These are phyloP conservation scores for Schizopygopsis pylzovi DNA, from an alignment of 2,797 vertebrate species.

Conservation along the genomic window DNA sequence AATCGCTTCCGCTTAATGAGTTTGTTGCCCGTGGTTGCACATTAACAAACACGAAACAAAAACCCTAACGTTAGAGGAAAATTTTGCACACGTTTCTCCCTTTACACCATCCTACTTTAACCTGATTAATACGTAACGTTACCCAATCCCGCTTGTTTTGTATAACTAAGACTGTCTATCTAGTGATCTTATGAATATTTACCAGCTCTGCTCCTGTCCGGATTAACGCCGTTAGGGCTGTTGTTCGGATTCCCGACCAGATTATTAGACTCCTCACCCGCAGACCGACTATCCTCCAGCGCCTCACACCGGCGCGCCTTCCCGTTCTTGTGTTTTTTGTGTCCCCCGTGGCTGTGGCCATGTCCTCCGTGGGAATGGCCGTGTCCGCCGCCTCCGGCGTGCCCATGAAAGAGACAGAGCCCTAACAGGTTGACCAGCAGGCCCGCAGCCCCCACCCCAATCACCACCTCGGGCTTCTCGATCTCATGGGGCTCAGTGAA, in stretches of 20 bases:
- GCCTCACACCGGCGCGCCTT: constrained; percentile 72
- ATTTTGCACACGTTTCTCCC: constrained; percentile 5
- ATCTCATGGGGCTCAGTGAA: constrained; percentile 94
- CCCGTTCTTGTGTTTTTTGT: constrained; percentile 69
- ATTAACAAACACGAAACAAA: constrained; percentile 9
- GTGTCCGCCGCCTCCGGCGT: constrained; percentile 83
- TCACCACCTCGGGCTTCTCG: constrained; percentile 86
- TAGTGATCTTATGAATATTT: background rate
- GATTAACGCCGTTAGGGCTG: constrained; percentile 81
- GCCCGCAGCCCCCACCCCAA: constrained; percentile 87
- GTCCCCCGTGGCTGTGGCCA: constrained; percentile 73
- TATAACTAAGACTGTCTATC: background rate
- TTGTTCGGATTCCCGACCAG: constrained; percentile 85
- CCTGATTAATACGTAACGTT: too few species aligned
- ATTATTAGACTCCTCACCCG: constrained; percentile 91
- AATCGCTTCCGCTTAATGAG: background rate
- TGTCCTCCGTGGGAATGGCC: constrained; percentile 76
- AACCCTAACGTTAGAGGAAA: background rate
- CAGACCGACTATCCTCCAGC: constrained; percentile 68
- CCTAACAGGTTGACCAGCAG: constrained; percentile 92
- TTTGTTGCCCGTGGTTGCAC: background rate
- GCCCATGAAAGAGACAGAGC: constrained; percentile 92
- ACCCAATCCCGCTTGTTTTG: background rate
- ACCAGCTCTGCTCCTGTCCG: constrained; percentile 65
- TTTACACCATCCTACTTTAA: background rate